Percentiles rank a stretch among this genome's conserved stretches.
These are phyloP conservation scores for Brachynemurus nebulosus DNA, from an alignment of 2,888 invertebrate genomes.

Conservation along the genomic window DNA sequence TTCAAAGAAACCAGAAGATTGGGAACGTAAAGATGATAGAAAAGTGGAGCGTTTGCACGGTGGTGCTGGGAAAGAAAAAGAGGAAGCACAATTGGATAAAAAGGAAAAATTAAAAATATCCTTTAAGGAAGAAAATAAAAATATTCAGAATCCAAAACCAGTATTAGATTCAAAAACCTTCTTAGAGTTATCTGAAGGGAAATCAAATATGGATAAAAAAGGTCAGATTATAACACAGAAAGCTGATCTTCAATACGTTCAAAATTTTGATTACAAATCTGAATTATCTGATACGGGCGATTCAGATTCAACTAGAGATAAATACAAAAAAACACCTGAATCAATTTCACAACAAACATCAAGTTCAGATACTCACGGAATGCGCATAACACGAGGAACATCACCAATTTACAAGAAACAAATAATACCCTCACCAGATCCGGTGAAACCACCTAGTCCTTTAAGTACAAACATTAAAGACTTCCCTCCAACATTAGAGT, in stretches of 20 bases:
- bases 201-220: neutral
- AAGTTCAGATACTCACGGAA: conserved; percentile 19
- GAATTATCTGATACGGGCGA: conserved; percentile 1
- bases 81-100: conserved; percentile 17
- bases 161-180: conserved; percentile 5
- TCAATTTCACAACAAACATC: neutral
- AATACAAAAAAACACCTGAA: neutral
- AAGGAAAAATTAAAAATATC: conserved; percentile 16
- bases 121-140: conserved; percentile 15
- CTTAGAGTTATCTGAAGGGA: conserved; percentile 1
- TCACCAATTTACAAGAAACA: conserved; percentile 29
- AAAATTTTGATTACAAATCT: neutral
- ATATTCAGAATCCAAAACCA: neutral
- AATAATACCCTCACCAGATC: conserved; percentile 22
- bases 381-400: conserved; percentile 25
- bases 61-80: conserved; percentile 29
- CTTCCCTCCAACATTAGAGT: conserved; percentile 31
- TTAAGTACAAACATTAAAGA: conserved; percentile 18
- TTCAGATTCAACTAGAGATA: neutral
- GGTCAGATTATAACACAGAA: no score
- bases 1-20: conserved; percentile 32
- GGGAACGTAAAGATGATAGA: conserved; percentile 30
- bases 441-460: conserved; percentile 20
- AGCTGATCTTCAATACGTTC: neutral
- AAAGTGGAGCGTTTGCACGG: conserved; percentile 31